phyloP scores from a whole-genome alignment of 2,113 vertebrate species.

The Pluvialis apricaria region DNA sequence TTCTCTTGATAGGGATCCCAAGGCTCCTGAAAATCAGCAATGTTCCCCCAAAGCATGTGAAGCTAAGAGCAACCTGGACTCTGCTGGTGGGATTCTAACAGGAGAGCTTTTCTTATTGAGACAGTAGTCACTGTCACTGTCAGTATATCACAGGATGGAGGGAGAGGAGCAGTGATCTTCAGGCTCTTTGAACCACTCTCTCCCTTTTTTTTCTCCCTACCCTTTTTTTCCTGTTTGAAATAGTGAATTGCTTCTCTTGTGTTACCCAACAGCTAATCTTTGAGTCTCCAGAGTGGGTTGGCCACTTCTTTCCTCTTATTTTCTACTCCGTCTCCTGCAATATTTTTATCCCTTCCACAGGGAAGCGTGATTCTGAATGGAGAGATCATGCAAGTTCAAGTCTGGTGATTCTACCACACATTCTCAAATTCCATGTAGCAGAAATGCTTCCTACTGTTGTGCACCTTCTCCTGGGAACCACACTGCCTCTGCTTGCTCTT shows the following conservation, averaged over 20 bases:
- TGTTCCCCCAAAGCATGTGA: neutral
- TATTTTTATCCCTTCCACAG: neutral
- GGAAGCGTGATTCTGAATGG: neutral
- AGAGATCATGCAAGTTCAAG: neutral
- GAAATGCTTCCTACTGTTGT: neutral
- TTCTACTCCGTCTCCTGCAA: neutral
- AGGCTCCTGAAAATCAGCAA: neutral
- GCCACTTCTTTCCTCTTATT: neutral
- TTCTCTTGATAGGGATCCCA: neutral
- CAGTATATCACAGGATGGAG: neutral
- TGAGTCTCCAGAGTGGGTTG: neutral
- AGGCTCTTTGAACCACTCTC: neutral
- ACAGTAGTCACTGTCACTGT: neutral
- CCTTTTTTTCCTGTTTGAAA: neutral
- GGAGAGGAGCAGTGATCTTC: neutral
- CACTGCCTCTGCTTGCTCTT: neutral
- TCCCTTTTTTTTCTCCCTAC: neutral
- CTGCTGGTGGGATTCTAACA: neutral
- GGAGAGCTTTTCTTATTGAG: neutral
- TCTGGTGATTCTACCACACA: neutral
- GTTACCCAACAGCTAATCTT: neutral
- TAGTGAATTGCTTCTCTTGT: neutral
- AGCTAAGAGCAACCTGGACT: neutral
- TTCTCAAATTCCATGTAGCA: neutral
- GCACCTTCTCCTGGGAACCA: neutral